Base-by-base conservation (phyloP, 2,113 vertebrate genomes). In the Perca fluviatilis region DNA sequence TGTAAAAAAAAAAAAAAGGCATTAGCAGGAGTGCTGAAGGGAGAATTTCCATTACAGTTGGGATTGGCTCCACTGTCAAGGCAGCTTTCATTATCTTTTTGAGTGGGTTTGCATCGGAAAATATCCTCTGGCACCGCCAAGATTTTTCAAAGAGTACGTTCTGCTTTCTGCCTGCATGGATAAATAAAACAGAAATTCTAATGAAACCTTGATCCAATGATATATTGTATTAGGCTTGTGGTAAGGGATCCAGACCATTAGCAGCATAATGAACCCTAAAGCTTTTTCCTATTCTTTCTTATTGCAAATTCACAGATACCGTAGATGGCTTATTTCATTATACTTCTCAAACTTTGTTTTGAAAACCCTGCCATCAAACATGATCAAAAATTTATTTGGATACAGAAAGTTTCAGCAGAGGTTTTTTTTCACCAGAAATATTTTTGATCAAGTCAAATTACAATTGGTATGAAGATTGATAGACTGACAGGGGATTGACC, bases 21-120 rank as follows among this genome's bases (percentile, higher is more conserved):
- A 79, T 81, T 56, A 83, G 54, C 58, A 76, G 71, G 64, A 76
- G 62, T 64, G 70, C 74, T 77, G 51, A 77, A 65, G 77, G 77
- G 74, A 79, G 33, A n/a, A 57, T 79, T 84, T 72, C 76, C 75
- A 83, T 72, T 80, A 70, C 64, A 65, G 49, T 57, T 63, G 68
- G 50, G 81, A 84, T 50, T 74, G 77, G 47, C 57, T 89, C 16
- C 64, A 60, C 71, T 61, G 81, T 72, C 63, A 58, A 74, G 61
- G 74, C 65, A 81, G 76, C 49, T 86, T 88, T 79, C 69, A 83
- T 89, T 87, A 78, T 86, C 73, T 86, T 77, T 78, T 67, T 1
- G 13, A 76, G 70, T 81, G 62, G 10, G 74, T 80, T 77, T 71
- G 69, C 50, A 49, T 62, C 7, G 4, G 57, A 78, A 87, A 79